Evolutionary conservation across 1,140 invertebrate genomes (phyloP).

Genomic region (Aphidius ervi): DNA sequence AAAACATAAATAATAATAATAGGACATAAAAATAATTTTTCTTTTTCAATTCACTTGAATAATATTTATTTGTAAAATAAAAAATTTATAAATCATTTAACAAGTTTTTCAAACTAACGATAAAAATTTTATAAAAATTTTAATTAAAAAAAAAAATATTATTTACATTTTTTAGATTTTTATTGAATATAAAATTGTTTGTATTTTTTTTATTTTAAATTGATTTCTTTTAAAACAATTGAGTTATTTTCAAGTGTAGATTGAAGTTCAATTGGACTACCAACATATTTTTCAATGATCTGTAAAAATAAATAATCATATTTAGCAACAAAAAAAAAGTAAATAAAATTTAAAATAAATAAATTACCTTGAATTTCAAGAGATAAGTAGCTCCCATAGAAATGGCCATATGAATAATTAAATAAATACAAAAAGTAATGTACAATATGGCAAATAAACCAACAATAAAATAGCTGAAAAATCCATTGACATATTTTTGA

Average conservation of each 20-base stretch:
- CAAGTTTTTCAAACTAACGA: too few relatives aligned
- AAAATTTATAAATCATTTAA: too few relatives aligned
- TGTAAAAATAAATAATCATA: slow-evolving; percentile 30
- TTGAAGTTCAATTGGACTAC: slow-evolving; percentile 39
- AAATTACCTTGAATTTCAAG: slow-evolving; percentile 38
- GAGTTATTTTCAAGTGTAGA: slow-evolving; percentile 30
- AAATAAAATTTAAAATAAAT: not conserved
- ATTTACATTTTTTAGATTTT: too few relatives aligned
- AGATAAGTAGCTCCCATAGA: slow-evolving; percentile 58
- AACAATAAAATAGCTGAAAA: slow-evolving; percentile 57
- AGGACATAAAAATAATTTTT: too few relatives aligned
- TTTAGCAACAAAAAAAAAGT: not conserved
- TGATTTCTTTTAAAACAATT: too few relatives aligned
- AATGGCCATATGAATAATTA: slow-evolving; percentile 66
- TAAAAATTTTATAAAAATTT: too few relatives aligned
- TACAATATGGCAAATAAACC: slow-evolving; percentile 63
- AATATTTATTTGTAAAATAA: too few relatives aligned
- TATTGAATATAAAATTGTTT: too few relatives aligned
- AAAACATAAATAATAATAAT: too few relatives aligned
- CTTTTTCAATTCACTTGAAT: too few relatives aligned
- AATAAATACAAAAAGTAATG: slow-evolving; percentile 66
- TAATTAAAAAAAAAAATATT: too few relatives aligned
- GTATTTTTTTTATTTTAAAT: too few relatives aligned
- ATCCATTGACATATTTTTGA: slow-evolving; percentile 48
- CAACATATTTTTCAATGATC: slow-evolving; percentile 47